These are phyloP conservation scores for Euproctis similis DNA, from an alignment of 2,888 invertebrate species.

Conservation along the genomic window DNA sequence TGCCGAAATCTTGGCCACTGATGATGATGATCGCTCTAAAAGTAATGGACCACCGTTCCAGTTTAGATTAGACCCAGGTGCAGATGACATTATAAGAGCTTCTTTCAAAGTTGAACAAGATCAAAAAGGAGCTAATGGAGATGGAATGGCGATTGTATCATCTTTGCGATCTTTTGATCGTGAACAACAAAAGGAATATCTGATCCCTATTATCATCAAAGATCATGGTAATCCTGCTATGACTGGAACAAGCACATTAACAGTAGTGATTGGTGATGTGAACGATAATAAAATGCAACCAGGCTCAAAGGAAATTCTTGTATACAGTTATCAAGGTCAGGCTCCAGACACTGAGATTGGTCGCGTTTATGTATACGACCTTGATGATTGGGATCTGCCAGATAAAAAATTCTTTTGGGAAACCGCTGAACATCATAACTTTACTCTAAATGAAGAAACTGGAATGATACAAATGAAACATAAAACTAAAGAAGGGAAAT, in stretches of 20 bases:
- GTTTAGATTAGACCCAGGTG: slow-evolving; percentile 93
- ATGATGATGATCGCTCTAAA: slow-evolving; percentile 94
- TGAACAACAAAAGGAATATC: slow-evolving; percentile 96
- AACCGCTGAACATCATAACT: slow-evolving; percentile 87
- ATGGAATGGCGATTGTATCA: slow-evolving; percentile 98
- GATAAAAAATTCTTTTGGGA: slow-evolving; percentile 99
- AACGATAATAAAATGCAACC: slow-evolving; percentile 99
- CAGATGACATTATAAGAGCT: slow-evolving; percentile 93
- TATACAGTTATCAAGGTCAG: slow-evolving; percentile 96
- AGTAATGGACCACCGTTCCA: slow-evolving; percentile 98
- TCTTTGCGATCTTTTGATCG: slow-evolving; percentile 95
- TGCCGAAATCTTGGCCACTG: slow-evolving; percentile 93
- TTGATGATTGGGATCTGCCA: slow-evolving; percentile 98
- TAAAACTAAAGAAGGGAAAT: slow-evolving; percentile 91
- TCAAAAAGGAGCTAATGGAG: slow-evolving; percentile 97
- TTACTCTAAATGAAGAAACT: slow-evolving; percentile 91
- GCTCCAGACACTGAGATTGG: slow-evolving; percentile 94
- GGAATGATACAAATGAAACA: slow-evolving; percentile 98
- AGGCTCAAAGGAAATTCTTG: slow-evolving; percentile 96
- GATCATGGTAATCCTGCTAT: slow-evolving; percentile 97
- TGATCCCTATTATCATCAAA: slow-evolving; percentile 97
- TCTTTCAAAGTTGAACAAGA: slow-evolving; percentile 98
- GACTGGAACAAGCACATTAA: slow-evolving; percentile 96
- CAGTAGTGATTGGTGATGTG: slow-evolving; percentile 97
- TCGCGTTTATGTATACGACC: slow-evolving; percentile 96